Conservation (phyloP, 92 coral and sea anemone genomes). For the Palythoa heliodiscus region DNA sequence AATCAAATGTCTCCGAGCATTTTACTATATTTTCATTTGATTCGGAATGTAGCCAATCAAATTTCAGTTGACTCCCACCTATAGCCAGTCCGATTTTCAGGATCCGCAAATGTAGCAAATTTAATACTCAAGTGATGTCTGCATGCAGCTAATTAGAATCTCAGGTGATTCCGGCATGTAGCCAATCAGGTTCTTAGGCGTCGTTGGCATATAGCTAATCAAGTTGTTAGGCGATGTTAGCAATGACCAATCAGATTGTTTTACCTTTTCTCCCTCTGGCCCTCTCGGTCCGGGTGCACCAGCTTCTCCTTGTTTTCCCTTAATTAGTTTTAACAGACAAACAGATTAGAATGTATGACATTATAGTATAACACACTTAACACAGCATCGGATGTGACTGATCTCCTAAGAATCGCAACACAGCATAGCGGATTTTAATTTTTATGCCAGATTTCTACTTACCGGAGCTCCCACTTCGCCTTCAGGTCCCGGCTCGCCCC, state of each 20-base stretch:
- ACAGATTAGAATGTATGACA: not conserved
- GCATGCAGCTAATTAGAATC: not conserved
- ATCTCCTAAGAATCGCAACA: too few species aligned
- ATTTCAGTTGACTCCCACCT: too few species aligned
- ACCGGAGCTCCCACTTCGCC: constrained; percentile 34
- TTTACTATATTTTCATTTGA: too few species aligned
- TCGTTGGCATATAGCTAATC: not conserved
- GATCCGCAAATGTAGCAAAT: not conserved
- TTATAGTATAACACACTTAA: not conserved
- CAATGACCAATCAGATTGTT: too few species aligned
- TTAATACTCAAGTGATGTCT: not conserved
- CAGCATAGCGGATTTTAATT: too few species aligned
- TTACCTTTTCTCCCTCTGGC: constrained; percentile 30
- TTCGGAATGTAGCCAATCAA: not conserved
- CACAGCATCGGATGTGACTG: too few species aligned
- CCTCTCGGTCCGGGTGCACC: constrained; percentile 18
- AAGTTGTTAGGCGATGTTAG: too few species aligned
- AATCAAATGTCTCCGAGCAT: too few species aligned
- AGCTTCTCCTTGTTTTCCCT: constrained; percentile 1
- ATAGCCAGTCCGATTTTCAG: not conserved
- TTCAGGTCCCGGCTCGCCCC: constrained; percentile 32
- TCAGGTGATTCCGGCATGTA: not conserved
- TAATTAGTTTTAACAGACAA: too few species aligned
- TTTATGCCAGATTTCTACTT: not conserved
- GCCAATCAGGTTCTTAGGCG: not conserved